Percentiles rank a stretch among this genome's conserved stretches.
Evolutionary conservation across 2,888 invertebrate genomes (phyloP).

Genomic region (Harmothoe impar): DNA sequence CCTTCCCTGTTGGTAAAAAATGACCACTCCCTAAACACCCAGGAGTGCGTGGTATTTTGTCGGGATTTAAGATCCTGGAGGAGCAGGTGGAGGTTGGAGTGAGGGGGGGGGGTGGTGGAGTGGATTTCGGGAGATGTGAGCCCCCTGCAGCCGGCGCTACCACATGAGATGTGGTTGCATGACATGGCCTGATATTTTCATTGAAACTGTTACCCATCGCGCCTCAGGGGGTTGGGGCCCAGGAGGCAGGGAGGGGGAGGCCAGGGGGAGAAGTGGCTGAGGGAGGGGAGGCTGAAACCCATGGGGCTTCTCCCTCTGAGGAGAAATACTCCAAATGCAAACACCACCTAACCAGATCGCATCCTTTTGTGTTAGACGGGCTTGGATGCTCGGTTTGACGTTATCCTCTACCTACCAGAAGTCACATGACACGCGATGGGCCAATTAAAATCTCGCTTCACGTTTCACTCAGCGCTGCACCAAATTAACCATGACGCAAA

Average conservation of each 20-base stretch:
- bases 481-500: slow-evolving; percentile 27
- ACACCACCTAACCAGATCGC: slow-evolving; percentile 9
- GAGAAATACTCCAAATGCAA: slow-evolving; percentile 22
- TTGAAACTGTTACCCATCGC: slow-evolving; percentile 7
- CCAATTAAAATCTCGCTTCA: slow-evolving; percentile 2
- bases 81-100: background rate
- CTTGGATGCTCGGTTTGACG: background rate
- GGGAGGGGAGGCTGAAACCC: background rate
- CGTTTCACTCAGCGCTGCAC: background rate
- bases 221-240: background rate
- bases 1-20: no score
- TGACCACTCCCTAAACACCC: no score
- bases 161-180: slow-evolving; percentile 7
- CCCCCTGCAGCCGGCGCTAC: no score
- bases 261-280: no score
- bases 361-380: background rate
- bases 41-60: no score
- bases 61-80: no score
- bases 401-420: background rate
- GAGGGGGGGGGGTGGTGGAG: background rate
- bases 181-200: slow-evolving; percentile 20
- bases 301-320: background rate
- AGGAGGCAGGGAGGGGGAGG: background rate
- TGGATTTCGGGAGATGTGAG: slow-evolving; percentile 3
- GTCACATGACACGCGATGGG: background rate